Conservation (phyloP, 2,797 vertebrate species). For the Euphonia xanthogaster region DNA sequence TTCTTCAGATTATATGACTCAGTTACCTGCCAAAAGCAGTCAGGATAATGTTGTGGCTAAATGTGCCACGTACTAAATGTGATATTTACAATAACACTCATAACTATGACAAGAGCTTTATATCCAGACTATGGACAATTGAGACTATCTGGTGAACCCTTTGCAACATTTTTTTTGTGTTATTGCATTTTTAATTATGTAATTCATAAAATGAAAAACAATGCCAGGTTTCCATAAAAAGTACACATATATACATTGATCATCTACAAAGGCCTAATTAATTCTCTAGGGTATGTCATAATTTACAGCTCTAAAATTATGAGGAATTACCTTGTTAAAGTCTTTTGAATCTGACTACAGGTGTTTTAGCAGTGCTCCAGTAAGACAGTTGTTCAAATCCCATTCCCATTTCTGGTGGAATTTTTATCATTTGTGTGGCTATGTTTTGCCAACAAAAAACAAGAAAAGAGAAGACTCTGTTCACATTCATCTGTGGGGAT, state of each 20-base stretch:
- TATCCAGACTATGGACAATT: not conserved
- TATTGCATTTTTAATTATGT: not conserved
- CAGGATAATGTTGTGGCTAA: not conserved
- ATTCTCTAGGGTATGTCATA: slow-evolving; percentile 14
- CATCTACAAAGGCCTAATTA: slow-evolving; percentile 45
- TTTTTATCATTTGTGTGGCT: slow-evolving; percentile 52
- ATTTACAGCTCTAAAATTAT: slow-evolving; percentile 23
- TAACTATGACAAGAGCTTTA: not conserved
- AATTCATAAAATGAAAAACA: slow-evolving; percentile 26
- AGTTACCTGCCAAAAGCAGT: not conserved
- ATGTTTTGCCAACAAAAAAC: slow-evolving; percentile 72
- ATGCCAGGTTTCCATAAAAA: slow-evolving; percentile 26
- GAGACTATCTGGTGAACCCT: not conserved
- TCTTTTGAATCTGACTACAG: slow-evolving; percentile 51
- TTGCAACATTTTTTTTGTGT: not conserved
- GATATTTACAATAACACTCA: not conserved
- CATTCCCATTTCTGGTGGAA: slow-evolving; percentile 47
- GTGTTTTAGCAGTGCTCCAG: slow-evolving; percentile 19
- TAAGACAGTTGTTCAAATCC: slow-evolving; percentile 35
- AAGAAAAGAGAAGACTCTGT: slow-evolving; percentile 67
- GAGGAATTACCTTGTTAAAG: slow-evolving; percentile 31
- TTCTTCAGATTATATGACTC: not conserved
- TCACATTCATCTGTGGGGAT: slow-evolving; percentile 72
- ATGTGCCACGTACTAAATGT: not conserved
- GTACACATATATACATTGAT: not conserved